Evolutionary conservation across 2,797 vertebrate genomes (phyloP).

Genomic region (Acanthurus lineatus): DNA sequence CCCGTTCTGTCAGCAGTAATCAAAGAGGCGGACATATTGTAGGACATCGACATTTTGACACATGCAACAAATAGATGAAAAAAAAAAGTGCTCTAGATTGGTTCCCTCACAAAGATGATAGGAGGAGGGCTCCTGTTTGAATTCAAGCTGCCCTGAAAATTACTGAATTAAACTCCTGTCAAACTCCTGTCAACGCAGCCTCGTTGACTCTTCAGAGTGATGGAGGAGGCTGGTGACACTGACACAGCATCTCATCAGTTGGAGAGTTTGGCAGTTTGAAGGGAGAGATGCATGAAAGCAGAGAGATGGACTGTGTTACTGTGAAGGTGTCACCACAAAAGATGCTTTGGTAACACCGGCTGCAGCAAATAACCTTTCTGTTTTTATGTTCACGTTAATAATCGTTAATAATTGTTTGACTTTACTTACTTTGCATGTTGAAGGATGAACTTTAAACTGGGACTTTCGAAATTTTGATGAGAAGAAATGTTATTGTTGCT

Average conservation of each 20-base stretch:
- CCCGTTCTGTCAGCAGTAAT: conserved; percentile 1
- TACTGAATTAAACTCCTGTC: conserved; percentile 39
- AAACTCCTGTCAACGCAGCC: conserved; percentile 24
- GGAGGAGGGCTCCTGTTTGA: conserved; percentile 4
- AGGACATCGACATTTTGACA: conserved; percentile 16
- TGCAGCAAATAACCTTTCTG: not conserved
- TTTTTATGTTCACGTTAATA: not conserved
- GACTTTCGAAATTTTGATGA: not conserved
- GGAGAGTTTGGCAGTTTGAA: not conserved
- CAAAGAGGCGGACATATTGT: conserved; percentile 14
- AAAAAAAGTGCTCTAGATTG: not conserved
- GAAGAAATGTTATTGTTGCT: not conserved
- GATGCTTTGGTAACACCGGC: not conserved
- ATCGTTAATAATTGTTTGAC: too few relatives aligned
- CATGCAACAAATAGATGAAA: not conserved
- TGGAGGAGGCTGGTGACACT: conserved; percentile 12
- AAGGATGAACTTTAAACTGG: not conserved
- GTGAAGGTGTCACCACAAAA: not conserved
- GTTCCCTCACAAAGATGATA: conserved; percentile 32
- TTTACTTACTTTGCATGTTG: not conserved
- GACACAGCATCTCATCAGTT: conserved; percentile 9
- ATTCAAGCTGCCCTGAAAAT: conserved; percentile 24
- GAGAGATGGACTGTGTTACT: not conserved
- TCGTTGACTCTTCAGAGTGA: conserved; percentile 20
- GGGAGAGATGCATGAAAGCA: not conserved